Evolutionary conservation across 2,888 invertebrate species (phyloP).

Genomic region (Yponomeuta malinellus): DNA sequence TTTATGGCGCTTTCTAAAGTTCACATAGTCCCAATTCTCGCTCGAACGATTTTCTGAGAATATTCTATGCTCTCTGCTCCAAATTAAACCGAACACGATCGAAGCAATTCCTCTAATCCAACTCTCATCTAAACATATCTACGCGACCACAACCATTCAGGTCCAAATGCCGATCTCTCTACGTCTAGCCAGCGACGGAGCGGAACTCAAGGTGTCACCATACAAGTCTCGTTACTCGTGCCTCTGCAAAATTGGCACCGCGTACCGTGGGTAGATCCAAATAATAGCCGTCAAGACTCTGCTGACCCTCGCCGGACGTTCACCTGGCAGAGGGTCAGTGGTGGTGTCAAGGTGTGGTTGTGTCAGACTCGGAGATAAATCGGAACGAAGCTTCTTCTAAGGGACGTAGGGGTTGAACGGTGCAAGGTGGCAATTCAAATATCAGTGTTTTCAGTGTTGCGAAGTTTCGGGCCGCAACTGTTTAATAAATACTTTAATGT

Average conservation of each 20-base stretch:
- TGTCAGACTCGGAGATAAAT: constrained; percentile 3
- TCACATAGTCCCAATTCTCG: too few relatives aligned
- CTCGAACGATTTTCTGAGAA: too few relatives aligned
- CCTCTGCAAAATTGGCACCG: constrained; percentile 1
- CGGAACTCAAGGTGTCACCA: constrained; percentile 6
- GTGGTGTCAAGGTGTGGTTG: constrained; percentile 18
- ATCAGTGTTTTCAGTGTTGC: too few relatives aligned
- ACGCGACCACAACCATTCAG: not conserved
- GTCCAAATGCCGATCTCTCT: not conserved
- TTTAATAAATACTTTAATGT: too few relatives aligned
- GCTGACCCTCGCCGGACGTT: constrained; percentile 3
- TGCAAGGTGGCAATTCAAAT: not conserved
- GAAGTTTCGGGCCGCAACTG: too few relatives aligned
- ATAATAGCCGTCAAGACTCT: not conserved
- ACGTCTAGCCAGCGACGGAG: not conserved
- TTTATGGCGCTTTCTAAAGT: too few relatives aligned
- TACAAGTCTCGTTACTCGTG: constrained; percentile 1
- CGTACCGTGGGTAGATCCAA: constrained; percentile 2
- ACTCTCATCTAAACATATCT: too few relatives aligned
- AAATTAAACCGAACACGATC: too few relatives aligned
- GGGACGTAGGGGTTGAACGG: not conserved
- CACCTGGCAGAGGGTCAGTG: constrained; percentile 19
- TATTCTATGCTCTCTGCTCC: too few relatives aligned
- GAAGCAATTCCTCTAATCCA: too few relatives aligned
- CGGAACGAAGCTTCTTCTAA: not conserved